These are phyloP conservation scores for Sogatella furcifera DNA, from an alignment of 1,140 invertebrate species.

Conservation along the genomic window DNA sequence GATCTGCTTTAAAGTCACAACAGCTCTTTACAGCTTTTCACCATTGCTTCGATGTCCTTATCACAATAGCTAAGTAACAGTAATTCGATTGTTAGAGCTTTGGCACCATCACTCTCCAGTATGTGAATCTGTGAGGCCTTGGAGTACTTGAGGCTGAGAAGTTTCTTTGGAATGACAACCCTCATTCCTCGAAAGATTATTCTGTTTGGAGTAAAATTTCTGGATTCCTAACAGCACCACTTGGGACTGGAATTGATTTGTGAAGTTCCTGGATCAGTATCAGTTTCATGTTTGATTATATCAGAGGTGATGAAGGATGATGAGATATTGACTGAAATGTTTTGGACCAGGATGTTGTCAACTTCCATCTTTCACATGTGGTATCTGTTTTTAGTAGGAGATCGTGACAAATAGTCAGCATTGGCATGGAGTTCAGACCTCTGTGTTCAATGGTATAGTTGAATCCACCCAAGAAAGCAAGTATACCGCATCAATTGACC, in stretches of 20 bases:
- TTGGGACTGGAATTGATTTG: neutral
- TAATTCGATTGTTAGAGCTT: slow-evolving; percentile 30
- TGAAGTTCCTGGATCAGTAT: no score
- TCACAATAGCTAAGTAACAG: slow-evolving; percentile 36
- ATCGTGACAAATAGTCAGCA: no score
- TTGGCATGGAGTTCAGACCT: no score
- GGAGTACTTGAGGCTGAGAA: slow-evolving; percentile 23
- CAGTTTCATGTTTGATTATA: no score
- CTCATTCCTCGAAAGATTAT: slow-evolving; percentile 6
- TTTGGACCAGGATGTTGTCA: neutral
- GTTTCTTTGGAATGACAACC: neutral
- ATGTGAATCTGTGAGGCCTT: slow-evolving; percentile 32
- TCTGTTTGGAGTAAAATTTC: neutral
- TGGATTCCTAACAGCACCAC: neutral
- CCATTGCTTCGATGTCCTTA: slow-evolving; percentile 29
- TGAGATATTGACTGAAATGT: no score
- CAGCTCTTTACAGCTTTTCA: slow-evolving; percentile 12
- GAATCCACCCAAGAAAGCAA: no score
- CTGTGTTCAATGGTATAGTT: no score
- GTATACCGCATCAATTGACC: no score
- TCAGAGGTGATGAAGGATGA: no score
- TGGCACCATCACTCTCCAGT: slow-evolving; percentile 34
- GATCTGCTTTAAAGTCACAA: neutral
- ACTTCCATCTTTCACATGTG: neutral
- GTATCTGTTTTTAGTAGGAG: neutral